Evolutionary conservation across 2,888 invertebrate genomes (phyloP), one percentile per base, ranked within the genome.

Genomic region (Hypomecis punctinalis): DNA sequence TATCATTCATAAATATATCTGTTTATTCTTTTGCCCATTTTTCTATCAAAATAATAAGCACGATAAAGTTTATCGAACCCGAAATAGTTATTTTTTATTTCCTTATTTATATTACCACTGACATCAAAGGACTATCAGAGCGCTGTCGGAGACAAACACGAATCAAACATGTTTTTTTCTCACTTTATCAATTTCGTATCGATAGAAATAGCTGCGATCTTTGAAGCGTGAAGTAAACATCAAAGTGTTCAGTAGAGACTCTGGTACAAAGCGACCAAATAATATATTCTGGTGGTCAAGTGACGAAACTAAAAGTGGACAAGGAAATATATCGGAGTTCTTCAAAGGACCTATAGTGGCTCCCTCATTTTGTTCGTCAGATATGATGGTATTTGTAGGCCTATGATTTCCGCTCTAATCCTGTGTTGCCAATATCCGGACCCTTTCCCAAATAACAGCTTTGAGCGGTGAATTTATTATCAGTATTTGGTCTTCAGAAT

Each of bases 141-240:
- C 23, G 10, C 33, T 53, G 13, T 49, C 61, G 49, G 60, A 68
- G 48, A 45, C 46, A 23, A 13, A 8, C n/a, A 13, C 33, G 42
- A 67, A 59, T 52, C 40, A 64, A 65, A 58, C 52, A 68, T 51
- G 49, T 66, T 63, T 53, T 57, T 55, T 61, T 61, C 40, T 39
- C 40, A 36, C 53, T 37, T 47, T 55, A 59, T 63, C 49, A 42
- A 57, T 62, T 57, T 56, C 39, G 46, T 57, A 46, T 60, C 52
- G 47, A 61, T 59, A 39, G 48, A 39, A 58, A 65, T 54, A 43
- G 48, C 37, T 40, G 42, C n/a, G 40, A 55, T 55, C 46, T 62
- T 35, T 42, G 40, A 53, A 49, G 45, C 49, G 57, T 37, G 52
- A 23, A 35, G 54, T 56, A 42, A 60, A 66, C 43, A 53, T 61